These are phyloP conservation scores for Caenorhabditis angaria DNA, from an alignment of 2,888 invertebrate species.

Conservation along the genomic window DNA sequence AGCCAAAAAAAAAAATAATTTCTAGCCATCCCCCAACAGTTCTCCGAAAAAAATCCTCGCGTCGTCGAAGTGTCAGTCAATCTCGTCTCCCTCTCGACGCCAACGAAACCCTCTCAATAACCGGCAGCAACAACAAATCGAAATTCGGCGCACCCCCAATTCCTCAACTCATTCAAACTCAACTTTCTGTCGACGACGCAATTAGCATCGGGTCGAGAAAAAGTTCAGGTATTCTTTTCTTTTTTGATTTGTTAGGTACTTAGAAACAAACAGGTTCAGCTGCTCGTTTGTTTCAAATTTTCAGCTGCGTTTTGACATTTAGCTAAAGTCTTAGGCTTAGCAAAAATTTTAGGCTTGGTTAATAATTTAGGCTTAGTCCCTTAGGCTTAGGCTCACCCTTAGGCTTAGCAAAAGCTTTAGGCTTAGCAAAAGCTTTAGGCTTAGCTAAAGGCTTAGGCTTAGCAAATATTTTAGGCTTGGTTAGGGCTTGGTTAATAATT, in stretches of 20 bases:
- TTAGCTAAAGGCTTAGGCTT: too few relatives aligned
- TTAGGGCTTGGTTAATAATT: neutral
- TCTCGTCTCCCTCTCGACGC: slow-evolving; percentile 7
- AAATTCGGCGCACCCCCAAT: slow-evolving; percentile 32
- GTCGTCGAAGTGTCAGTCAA: slow-evolving; percentile 36
- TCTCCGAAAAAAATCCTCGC: slow-evolving; percentile 31
- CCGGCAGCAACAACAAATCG: too few relatives aligned
- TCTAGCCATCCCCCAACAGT: slow-evolving; percentile 17
- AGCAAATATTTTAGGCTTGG: neutral
- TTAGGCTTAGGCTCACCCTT: too few relatives aligned
- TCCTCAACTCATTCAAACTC: slow-evolving; percentile 29
- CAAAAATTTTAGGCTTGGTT: neutral
- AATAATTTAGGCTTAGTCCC: too few relatives aligned
- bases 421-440: neutral
- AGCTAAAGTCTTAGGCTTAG: neutral
- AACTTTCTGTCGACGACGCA: slow-evolving; percentile 31
- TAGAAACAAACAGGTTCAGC: too few relatives aligned
- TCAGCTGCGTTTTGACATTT: neutral
- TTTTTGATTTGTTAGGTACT: slow-evolving; percentile 9
- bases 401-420: too few relatives aligned
- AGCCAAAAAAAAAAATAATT: too few relatives aligned
- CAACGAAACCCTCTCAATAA: slow-evolving; percentile 1
- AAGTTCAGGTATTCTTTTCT: slow-evolving; percentile 26
- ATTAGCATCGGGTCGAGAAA: slow-evolving; percentile 36
- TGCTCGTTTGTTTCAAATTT: neutral